Evolutionary conservation across 2,797 vertebrate species (phyloP).

Genomic region (Gobionotothen gibberifrons): DNA sequence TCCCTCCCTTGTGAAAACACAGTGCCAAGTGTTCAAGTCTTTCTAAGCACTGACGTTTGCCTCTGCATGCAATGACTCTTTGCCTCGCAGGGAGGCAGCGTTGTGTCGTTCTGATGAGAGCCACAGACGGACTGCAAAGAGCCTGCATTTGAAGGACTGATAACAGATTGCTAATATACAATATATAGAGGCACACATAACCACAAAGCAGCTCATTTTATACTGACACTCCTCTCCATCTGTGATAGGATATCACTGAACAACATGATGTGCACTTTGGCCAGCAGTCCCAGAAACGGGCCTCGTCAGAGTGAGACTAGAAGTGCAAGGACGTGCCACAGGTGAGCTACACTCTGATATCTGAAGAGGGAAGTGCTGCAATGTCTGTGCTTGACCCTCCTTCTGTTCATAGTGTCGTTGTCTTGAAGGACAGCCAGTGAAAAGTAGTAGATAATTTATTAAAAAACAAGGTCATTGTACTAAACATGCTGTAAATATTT

Average conservation of each 20-base stretch:
- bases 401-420: neutral
- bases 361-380: neutral
- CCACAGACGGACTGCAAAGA: slow-evolving; percentile 23
- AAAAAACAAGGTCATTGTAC: neutral
- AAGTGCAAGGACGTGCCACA: slow-evolving; percentile 35
- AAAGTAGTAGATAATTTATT: neutral
- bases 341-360: slow-evolving; percentile 20
- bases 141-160: slow-evolving; percentile 34
- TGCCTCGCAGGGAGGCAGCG: slow-evolving; percentile 83
- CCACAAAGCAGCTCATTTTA: slow-evolving; percentile 44
- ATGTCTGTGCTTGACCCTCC: slow-evolving; percentile 9
- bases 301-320: neutral
- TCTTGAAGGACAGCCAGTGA: neutral
- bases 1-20: slow-evolving; percentile 7
- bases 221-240: slow-evolving; percentile 56
- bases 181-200: slow-evolving; percentile 37
- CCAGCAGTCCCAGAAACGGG: slow-evolving; percentile 8
- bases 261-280: slow-evolving; percentile 24
- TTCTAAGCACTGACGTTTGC: slow-evolving; percentile 23
- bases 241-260: slow-evolving; percentile 24
- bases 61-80: slow-evolving; percentile 65
- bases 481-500: slow-evolving; percentile 24
- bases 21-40: slow-evolving; percentile 1
- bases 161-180: slow-evolving; percentile 56
- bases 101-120: slow-evolving; percentile 70